Evolutionary conservation across 2,113 vertebrate species (phyloP), one percentile per base, ranked within the genome.

Genomic region (Pampusana beccarii): DNA sequence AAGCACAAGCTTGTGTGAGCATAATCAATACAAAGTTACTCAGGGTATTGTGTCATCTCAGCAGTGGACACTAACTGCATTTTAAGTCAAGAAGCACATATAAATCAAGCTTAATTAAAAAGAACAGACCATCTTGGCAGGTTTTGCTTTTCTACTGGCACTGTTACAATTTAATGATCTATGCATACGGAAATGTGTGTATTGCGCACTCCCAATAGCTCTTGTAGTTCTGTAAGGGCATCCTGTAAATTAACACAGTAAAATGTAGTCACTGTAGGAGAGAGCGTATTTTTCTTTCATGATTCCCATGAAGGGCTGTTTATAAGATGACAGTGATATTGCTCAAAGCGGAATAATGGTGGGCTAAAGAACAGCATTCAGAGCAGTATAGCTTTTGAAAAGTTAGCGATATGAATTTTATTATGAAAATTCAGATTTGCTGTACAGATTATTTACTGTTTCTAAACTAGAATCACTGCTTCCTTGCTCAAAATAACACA

Each of bases 1-100:
- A 97, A 96, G 96, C 96, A 96, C 96, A 96, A 96, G 88, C 95
- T 96, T 94, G 48, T 53, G 2, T 88, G 93, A 96, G 93, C 40
- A 0, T 93, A 89, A 93, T 92, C 95, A 95, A 96, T 94, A 95
- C 72, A 81, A 64, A 96, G 86, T 95, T 95, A 92, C 96, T 97
- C 96, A 96, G 96, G 96, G 95, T 92, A 92, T 66, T 69, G 83
- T 85, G 92, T 87, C 86, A 82, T 94, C 91, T 84, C 80, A 82
- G 92, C 88, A 95, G 77, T 82, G 95, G 92, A 96, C 93, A 92
- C 72, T 74, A 92, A 91, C 93, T 86, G 86, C 95, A 94, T 94
- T 77, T 91, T 64, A 78, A 93, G 92, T 94, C 82, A 93, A 90
- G 25, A 94, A 92, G 93, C 96, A 97, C 92, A 85, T 80, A 92